Conservation (phyloP, 2,113 vertebrate genomes). For the Recurvirostra avosetta region DNA sequence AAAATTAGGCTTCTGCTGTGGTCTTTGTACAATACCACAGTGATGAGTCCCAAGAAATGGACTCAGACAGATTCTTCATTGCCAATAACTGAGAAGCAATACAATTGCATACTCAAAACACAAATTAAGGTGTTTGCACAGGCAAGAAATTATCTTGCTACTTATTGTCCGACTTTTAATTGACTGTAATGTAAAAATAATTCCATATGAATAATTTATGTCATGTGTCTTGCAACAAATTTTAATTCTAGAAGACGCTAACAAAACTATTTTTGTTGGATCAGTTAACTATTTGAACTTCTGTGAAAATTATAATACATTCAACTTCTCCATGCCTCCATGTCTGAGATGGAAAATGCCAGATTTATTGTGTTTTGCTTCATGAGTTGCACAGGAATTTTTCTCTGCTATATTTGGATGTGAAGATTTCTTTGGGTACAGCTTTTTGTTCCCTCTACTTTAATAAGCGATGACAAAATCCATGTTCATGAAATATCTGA, state of each 20-base stretch:
- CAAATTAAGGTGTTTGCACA: background rate
- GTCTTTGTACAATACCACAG: background rate
- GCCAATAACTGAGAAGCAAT: background rate
- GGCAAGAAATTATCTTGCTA: background rate
- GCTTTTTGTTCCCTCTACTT: background rate
- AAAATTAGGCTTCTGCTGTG: background rate
- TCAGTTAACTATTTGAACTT: background rate
- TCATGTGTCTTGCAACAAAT: background rate
- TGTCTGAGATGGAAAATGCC: background rate
- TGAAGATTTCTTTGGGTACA: background rate
- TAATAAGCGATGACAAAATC: background rate
- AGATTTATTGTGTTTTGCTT: background rate
- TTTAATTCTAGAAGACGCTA: background rate
- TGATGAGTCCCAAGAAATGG: background rate
- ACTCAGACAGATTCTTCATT: background rate
- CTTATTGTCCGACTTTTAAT: background rate
- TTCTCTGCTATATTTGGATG: background rate
- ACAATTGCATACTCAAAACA: background rate
- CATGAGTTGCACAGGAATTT: background rate
- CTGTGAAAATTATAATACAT: background rate
- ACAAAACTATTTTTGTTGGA: background rate
- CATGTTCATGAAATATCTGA: background rate
- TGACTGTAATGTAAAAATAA: background rate
- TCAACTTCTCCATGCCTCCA: background rate
- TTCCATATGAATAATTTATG: background rate